Evolutionary conservation across 2,888 invertebrate genomes (phyloP).

Genomic region (Epirrita christyi): DNA sequence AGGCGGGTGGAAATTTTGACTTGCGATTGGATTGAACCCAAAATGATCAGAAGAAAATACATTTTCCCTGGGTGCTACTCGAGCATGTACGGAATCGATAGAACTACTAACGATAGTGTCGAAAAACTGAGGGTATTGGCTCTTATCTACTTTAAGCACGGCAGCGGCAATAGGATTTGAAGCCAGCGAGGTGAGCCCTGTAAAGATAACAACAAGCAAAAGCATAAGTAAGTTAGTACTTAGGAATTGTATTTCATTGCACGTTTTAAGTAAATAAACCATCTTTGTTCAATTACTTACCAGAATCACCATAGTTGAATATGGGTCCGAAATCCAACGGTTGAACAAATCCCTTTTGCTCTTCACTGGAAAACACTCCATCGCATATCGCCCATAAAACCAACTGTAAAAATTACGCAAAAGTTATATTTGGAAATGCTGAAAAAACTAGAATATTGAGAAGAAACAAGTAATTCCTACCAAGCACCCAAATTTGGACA

Average conservation of each 20-base stretch:
- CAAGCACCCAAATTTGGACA: slow-evolving; percentile 71
- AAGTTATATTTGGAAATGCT: slow-evolving; percentile 24
- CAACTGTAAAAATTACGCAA: slow-evolving; percentile 64
- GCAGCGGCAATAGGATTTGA: slow-evolving; percentile 74
- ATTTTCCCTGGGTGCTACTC: slow-evolving; percentile 69
- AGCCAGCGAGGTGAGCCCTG: slow-evolving; percentile 76
- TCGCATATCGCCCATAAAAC: slow-evolving; percentile 73
- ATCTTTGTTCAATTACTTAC: slow-evolving; percentile 47
- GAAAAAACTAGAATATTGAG: slow-evolving; percentile 10
- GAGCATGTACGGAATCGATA: slow-evolving; percentile 72
- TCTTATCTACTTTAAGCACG: slow-evolving; percentile 75
- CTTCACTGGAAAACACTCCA: slow-evolving; percentile 64
- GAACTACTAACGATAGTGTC: slow-evolving; percentile 80
- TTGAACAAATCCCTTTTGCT: slow-evolving; percentile 76
- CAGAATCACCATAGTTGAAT: slow-evolving; percentile 72
- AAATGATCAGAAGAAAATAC: slow-evolving; percentile 74
- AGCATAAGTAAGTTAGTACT: slow-evolving; percentile 34
- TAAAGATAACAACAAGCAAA: slow-evolving; percentile 57
- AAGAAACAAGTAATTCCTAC: slow-evolving; percentile 53
- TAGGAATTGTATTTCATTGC: neutral
- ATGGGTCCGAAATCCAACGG: slow-evolving; percentile 84
- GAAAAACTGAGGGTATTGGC: slow-evolving; percentile 74
- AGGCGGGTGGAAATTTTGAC: slow-evolving; percentile 69
- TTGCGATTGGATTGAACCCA: slow-evolving; percentile 79
- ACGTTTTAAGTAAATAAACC: neutral